Percentiles rank a stretch among this genome's conserved stretches.
These are phyloP conservation scores for Ernsta delagoae DNA, from an alignment of 2,888 invertebrate species.

Conservation along the genomic window DNA sequence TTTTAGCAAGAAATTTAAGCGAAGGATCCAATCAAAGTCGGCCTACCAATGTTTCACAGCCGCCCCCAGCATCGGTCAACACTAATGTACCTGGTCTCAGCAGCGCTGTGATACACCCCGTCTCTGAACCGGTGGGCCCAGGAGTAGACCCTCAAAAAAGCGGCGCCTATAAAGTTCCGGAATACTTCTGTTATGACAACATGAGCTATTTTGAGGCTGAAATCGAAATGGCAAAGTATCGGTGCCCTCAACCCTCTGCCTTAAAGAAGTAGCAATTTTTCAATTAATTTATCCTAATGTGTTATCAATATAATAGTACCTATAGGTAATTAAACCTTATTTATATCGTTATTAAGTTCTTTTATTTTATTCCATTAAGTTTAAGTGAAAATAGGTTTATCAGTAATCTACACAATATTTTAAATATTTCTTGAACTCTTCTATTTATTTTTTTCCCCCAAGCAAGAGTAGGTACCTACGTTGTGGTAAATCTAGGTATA, in stretches of 20 bases:
- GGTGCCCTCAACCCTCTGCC: slow-evolving; percentile 91
- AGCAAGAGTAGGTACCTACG: too few species aligned
- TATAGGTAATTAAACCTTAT: slow-evolving; percentile 23
- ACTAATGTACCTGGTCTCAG: slow-evolving; percentile 88
- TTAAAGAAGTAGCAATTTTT: slow-evolving; percentile 59
- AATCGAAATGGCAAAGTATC: slow-evolving; percentile 91
- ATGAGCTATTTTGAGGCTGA: slow-evolving; percentile 93
- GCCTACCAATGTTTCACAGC: slow-evolving; percentile 45
- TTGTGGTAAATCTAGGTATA: too few species aligned
- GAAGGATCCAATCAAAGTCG: slow-evolving; percentile 52
- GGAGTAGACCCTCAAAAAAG: slow-evolving; percentile 87
- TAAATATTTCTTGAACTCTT: too few species aligned
- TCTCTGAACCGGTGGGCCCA: slow-evolving; percentile 87
- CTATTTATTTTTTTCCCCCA: too few species aligned
- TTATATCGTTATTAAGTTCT: not conserved
- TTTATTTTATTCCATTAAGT: not conserved
- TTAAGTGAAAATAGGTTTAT: too few species aligned
- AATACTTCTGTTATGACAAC: slow-evolving; percentile 93
- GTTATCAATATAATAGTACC: not conserved
- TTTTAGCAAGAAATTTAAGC: slow-evolving; percentile 56
- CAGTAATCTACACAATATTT: too few species aligned
- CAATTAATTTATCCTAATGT: not conserved
- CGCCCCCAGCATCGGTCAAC: slow-evolving; percentile 50
- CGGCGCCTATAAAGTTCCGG: slow-evolving; percentile 93
- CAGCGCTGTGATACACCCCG: slow-evolving; percentile 81